phyloP scores from a whole-genome alignment of 1,140 invertebrate species.

The Drosophila yakuba region DNA sequence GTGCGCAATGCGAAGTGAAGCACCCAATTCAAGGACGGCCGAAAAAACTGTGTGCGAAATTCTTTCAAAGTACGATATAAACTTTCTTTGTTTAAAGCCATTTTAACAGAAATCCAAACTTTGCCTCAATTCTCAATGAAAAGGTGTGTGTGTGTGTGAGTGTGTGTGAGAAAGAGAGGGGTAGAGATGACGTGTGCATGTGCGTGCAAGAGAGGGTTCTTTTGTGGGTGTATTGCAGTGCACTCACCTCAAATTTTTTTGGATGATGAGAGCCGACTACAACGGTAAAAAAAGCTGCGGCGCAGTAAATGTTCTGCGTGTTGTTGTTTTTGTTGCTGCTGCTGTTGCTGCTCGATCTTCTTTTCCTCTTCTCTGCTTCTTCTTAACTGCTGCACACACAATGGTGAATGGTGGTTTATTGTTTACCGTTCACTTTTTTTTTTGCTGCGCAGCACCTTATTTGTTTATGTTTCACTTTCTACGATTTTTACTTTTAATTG shows the following conservation, averaged over 20 bases:
- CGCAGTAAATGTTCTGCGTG: slow-evolving; percentile 62
- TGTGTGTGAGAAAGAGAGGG: slow-evolving; percentile 20
- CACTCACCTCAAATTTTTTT: slow-evolving; percentile 67
- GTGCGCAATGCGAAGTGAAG: slow-evolving; percentile 46
- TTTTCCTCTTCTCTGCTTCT: slow-evolving; percentile 6
- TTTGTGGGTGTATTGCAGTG: slow-evolving; percentile 46
- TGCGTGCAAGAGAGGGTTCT: slow-evolving; percentile 8
- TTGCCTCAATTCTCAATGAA: slow-evolving; percentile 51
- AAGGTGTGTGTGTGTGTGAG: slow-evolving; percentile 18
- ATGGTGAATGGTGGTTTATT: slow-evolving; percentile 52
- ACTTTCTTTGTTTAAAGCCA: slow-evolving; percentile 66
- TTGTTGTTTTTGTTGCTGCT: slow-evolving; percentile 21
- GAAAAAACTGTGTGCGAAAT: slow-evolving; percentile 14
- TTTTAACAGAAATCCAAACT: slow-evolving; percentile 24
- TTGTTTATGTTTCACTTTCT: slow-evolving; percentile 53
- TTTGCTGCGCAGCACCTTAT: slow-evolving; percentile 14
- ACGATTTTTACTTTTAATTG: slow-evolving; percentile 26
- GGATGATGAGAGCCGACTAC: slow-evolving; percentile 36
- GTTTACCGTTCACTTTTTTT: slow-evolving; percentile 40
- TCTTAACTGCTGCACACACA: slow-evolving; percentile 27
- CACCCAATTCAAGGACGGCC: slow-evolving; percentile 57
- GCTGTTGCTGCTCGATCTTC: neutral
- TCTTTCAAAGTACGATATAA: slow-evolving; percentile 49
- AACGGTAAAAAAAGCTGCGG: slow-evolving; percentile 72
- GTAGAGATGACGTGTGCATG: slow-evolving; percentile 12